Evolutionary conservation across 2,113 vertebrate genomes (phyloP).

Genomic region (Ancistrus triradiatus): DNA sequence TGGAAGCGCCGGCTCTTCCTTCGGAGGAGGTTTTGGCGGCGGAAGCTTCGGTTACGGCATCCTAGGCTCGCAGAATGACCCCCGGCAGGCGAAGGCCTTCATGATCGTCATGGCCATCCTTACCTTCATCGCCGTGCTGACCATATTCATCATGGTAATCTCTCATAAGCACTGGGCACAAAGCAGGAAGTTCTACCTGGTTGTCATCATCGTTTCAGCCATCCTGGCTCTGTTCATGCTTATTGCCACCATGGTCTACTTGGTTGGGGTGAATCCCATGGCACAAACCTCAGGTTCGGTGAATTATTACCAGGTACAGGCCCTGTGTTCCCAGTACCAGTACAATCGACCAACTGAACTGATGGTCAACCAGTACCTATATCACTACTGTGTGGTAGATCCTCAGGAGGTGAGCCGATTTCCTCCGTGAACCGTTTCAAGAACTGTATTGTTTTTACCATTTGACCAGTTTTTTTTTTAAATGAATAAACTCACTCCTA

Average conservation of each 20-base stretch:
- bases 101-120: constrained; percentile 79
- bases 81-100: constrained; percentile 78
- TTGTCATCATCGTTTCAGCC: constrained; percentile 69
- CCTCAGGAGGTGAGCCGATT: constrained; percentile 78
- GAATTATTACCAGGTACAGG: constrained; percentile 67
- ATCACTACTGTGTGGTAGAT: constrained; percentile 89
- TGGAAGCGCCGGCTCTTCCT: constrained; percentile 8
- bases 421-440: no score
- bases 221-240: constrained; percentile 75
- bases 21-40: constrained; percentile 36
- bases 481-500: no score
- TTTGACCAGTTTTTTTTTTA: no score
- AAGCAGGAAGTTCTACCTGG: constrained; percentile 78
- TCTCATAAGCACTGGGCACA: constrained; percentile 66
- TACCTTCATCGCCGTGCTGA: constrained; percentile 68
- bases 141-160: constrained; percentile 75
- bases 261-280: constrained; percentile 81
- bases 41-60: constrained; percentile 58
- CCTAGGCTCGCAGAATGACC: constrained; percentile 76
- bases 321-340: constrained; percentile 76
- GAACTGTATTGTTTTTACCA: no score
- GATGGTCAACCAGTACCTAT: constrained; percentile 81
- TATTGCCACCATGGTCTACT: constrained; percentile 82
- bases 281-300: constrained; percentile 75
- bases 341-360: constrained; percentile 44